Evolutionary conservation across 2,797 vertebrate species (phyloP), one percentile per base, ranked within the genome.

Genomic region (Oreonectes daqikongensis): DNA sequence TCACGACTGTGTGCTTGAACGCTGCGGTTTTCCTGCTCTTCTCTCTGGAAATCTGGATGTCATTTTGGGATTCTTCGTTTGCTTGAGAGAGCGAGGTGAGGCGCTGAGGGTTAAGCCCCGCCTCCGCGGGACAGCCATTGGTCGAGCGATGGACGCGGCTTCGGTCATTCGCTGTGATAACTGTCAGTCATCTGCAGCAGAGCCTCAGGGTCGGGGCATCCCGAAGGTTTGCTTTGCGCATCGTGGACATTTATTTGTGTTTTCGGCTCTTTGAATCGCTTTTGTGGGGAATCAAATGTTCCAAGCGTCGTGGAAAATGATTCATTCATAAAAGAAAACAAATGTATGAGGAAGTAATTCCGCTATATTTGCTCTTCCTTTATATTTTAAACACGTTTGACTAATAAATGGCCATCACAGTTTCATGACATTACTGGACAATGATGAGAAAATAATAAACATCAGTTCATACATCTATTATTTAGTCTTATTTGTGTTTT

Each of bases 1-100:
- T 65, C 28, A 50, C n/a, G 32, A 18, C 22, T 59, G 63, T 20
- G 59, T 42, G 50, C 48, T 22, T 18, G 70, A 10, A 44, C 60
- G 35, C 46, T 22, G 78, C 57, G 57, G 24, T 59, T 50, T 80
- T 61, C 22, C 53, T 72, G 80, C 72, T 74, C 44, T 65, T 67
- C 35, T 12, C 52, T 40, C 82, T 83, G 83, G 86, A 84, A 87
- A 74, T 85, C 85, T 84, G 88, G 85, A 88, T 90, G 88, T 92
- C 90, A 90, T 90, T 88, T 92, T 84, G 85, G 85, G 77, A 76
- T 77, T 72, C 80, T 35, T 8, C 69, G 79, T 81, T 86, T 83
- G 87, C 50, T 38, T 14, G 84, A 70, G 66, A 72, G 69, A 75
- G 72, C 15, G 22, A 50, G 17, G 17, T n/a, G 48, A 50, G 48